A percentile compares a stretch with the other conserved stretches of the same genome.
These are phyloP conservation scores for Nixonia krombeini DNA, from an alignment of 1,140 invertebrate species.

Conservation along the genomic window DNA sequence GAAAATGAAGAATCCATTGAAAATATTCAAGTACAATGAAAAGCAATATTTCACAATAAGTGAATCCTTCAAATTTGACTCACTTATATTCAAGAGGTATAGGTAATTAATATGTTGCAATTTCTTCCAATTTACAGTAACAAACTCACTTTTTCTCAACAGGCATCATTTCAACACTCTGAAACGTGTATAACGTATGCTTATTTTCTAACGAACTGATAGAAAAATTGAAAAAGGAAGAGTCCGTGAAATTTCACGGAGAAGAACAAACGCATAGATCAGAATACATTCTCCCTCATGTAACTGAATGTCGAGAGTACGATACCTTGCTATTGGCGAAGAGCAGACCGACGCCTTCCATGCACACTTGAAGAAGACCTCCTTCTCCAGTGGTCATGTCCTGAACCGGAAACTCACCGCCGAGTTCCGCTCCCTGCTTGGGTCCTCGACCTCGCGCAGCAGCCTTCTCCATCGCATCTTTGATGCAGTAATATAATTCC, in stretches of 20 bases:
- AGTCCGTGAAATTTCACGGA: conserved; percentile 27
- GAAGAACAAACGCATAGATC: conserved; percentile 33
- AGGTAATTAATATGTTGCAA: not conserved
- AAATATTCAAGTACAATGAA: not conserved
- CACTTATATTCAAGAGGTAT: not conserved
- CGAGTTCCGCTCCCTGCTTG: conserved; percentile 84
- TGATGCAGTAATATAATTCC: conserved; percentile 98
- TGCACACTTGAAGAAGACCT: conserved; percentile 97
- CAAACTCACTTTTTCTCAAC: too few relatives aligned
- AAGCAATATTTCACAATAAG: not conserved
- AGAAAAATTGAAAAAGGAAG: conserved; percentile 25
- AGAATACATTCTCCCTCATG: conserved; percentile 41
- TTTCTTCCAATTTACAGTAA: too few relatives aligned
- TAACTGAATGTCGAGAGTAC: conserved; percentile 27
- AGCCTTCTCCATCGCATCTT: conserved; percentile 98
- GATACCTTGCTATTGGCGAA: conserved; percentile 99
- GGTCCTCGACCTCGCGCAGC: conserved; percentile 86
- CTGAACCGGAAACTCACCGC: conserved; percentile 98
- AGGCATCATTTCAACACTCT: too few relatives aligned
- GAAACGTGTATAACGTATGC: conserved; percentile 17
- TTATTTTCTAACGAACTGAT: conserved; percentile 9
- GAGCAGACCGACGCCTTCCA: conserved; percentile 98
- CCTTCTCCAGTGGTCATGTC: conserved; percentile 97
- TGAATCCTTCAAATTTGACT: too few relatives aligned
- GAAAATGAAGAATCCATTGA: too few relatives aligned